Evolutionary conservation across 2,113 vertebrate genomes (phyloP).

Genomic region (Synodontis membranacea): DNA sequence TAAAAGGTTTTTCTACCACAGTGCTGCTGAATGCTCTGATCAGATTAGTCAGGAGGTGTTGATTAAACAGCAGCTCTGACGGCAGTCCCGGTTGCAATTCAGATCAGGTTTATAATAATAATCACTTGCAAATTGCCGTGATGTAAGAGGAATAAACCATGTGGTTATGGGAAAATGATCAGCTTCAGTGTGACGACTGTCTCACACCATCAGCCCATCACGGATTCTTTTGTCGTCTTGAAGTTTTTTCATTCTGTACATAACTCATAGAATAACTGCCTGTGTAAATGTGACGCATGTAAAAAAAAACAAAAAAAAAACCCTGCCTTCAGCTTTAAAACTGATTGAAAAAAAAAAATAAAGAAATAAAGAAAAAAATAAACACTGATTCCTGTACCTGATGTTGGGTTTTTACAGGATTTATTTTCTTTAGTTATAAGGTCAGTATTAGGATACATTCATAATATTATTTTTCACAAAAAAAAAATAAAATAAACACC

Average conservation of each 20-base stretch:
- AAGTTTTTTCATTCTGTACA: neutral
- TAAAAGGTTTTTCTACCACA: neutral
- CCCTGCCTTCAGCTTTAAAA: too few relatives aligned
- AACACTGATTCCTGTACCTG: too few relatives aligned
- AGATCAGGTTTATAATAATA: constrained; percentile 6
- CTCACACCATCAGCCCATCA: neutral
- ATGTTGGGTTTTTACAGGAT: too few relatives aligned
- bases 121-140: neutral
- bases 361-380: too few relatives aligned
- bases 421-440: too few relatives aligned
- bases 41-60: neutral
- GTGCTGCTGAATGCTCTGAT: neutral
- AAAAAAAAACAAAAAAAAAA: too few relatives aligned
- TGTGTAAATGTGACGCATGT: neutral
- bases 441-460: too few relatives aligned
- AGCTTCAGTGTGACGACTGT: neutral
- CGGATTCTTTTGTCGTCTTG: neutral
- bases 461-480: too few relatives aligned
- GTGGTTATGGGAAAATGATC: neutral
- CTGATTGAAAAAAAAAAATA: too few relatives aligned
- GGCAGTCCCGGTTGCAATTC: neutral
- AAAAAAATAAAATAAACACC: too few relatives aligned
- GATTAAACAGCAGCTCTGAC: neutral
- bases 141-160: neutral
- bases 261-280: neutral